Evolutionary conservation across 1,140 invertebrate species (phyloP).

Genomic region (Tetramorium simillimum): DNA sequence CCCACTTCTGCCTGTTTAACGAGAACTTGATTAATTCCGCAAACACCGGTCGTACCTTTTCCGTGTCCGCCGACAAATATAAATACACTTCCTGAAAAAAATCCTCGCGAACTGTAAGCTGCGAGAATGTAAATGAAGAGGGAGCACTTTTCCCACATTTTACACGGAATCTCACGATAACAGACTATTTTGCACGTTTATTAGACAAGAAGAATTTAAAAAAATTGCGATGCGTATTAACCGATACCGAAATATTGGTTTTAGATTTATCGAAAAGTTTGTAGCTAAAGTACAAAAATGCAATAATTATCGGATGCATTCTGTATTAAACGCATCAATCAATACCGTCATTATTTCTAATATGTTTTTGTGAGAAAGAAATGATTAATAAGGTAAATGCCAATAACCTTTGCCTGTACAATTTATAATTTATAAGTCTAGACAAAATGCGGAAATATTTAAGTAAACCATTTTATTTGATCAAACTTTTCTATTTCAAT

Average conservation of each 20-base stretch:
- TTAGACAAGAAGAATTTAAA: background rate
- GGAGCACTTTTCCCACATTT: background rate
- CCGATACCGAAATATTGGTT: background rate
- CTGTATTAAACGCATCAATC: constrained; percentile 10
- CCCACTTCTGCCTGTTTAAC: constrained; percentile 38
- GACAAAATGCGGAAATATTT: background rate
- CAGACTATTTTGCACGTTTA: background rate
- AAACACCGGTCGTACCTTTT: constrained; percentile 1
- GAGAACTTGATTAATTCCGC: constrained; percentile 32
- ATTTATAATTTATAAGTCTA: background rate
- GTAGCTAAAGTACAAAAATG: background rate
- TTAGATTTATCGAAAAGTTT: constrained; percentile 9
- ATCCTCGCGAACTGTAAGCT: background rate
- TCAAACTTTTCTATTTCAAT: background rate
- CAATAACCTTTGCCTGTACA: background rate
- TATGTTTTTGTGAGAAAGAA: background rate
- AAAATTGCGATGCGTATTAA: background rate
- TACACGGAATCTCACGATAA: background rate
- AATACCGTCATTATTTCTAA: background rate
- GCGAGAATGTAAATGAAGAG: background rate
- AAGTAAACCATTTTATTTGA: background rate
- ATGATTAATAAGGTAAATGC: constrained; percentile 11
- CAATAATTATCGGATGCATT: background rate
- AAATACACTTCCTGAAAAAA: constrained; percentile 4
- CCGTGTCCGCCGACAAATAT: background rate